Evolutionary conservation across 2,113 vertebrate species (phyloP).

Genomic region (Pteropus alecto): DNA sequence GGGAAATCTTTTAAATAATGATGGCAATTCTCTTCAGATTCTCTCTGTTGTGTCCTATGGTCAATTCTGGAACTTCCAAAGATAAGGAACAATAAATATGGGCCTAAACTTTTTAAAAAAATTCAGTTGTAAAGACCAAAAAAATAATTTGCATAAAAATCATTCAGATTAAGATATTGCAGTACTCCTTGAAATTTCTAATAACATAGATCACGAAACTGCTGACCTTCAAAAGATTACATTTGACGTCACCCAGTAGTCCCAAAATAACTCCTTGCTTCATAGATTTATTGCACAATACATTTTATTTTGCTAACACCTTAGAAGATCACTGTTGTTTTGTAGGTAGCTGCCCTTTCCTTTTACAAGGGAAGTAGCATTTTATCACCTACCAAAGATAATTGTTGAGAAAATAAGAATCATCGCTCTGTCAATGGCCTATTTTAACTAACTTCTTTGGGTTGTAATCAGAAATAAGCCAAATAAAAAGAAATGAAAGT

Average conservation of each 20-base stretch:
- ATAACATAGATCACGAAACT: conserved; percentile 72
- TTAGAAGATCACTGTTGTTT: conserved; percentile 69
- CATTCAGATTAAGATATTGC: conserved; percentile 67
- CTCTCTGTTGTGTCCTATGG: not conserved
- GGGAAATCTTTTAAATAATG: not conserved
- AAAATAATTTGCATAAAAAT: conserved; percentile 71
- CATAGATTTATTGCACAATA: conserved; percentile 57
- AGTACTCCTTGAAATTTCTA: conserved; percentile 71
- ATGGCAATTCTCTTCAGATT: not conserved
- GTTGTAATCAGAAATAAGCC: conserved; percentile 5
- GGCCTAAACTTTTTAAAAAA: not conserved
- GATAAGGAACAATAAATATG: not conserved
- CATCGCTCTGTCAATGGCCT: conserved; percentile 58
- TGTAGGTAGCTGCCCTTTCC: conserved; percentile 70
- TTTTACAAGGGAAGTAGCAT: conserved; percentile 64
- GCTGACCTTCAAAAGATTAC: conserved; percentile 81
- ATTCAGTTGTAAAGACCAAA: conserved; percentile 74
- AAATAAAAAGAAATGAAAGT: not conserved
- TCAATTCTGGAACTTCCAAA: not conserved
- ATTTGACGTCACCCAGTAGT: conserved; percentile 71
- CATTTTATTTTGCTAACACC: conserved; percentile 69
- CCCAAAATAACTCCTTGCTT: conserved; percentile 67
- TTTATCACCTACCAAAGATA: conserved; percentile 66
- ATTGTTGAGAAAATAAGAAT: conserved; percentile 65
- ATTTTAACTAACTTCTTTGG: conserved; percentile 36